These are phyloP conservation scores for Antechinus stuartii DNA, from an alignment of 2,113 vertebrate species.

Conservation along the genomic window DNA sequence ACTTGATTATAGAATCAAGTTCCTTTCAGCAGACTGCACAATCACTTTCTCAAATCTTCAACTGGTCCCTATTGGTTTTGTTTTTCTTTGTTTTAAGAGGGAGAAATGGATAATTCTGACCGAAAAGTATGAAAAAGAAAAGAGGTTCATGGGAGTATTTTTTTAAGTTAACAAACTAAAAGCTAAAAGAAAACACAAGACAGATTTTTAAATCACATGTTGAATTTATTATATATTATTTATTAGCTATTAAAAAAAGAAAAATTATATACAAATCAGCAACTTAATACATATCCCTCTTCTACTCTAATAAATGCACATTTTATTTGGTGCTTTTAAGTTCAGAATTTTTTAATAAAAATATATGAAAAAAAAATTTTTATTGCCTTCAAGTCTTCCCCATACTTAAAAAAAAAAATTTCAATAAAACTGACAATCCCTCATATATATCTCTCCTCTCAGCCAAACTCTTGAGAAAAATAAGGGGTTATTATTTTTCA, in stretches of 20 bases:
- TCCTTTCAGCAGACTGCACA: neutral
- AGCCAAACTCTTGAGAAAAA: neutral
- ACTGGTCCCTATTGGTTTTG: neutral
- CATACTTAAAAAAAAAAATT: neutral
- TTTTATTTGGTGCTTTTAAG: neutral
- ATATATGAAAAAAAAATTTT: neutral
- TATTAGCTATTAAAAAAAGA: neutral
- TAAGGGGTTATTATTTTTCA: neutral
- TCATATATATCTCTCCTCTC: neutral
- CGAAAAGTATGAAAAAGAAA: neutral
- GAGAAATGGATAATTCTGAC: neutral
- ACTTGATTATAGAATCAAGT: neutral
- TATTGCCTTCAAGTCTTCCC: neutral
- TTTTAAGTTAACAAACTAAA: neutral
- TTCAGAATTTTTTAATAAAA: neutral
- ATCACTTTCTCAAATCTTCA: neutral
- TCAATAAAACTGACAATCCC: neutral
- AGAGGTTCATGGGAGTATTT: neutral
- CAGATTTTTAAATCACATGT: neutral
- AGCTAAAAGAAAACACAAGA: neutral
- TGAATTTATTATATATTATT: neutral
- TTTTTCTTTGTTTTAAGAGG: neutral
- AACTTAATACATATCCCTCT: neutral
- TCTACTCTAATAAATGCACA: neutral
- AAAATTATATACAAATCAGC: neutral